These are phyloP conservation scores for Mya arenaria DNA, from an alignment of 1,140 invertebrate species.

Conservation along the genomic window DNA sequence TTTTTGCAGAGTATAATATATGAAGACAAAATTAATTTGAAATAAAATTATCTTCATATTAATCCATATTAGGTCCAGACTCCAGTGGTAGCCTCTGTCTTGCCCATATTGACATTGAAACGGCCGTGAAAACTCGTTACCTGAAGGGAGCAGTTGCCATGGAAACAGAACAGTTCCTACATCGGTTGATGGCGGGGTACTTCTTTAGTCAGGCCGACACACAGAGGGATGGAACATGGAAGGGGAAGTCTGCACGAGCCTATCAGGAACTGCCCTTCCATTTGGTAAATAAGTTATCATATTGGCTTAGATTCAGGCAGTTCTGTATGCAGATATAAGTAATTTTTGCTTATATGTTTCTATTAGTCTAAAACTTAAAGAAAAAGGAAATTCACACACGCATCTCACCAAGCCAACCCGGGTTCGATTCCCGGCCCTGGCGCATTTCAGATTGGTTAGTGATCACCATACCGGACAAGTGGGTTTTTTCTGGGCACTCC, in stretches of 20 bases:
- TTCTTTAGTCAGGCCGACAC: conserved; percentile 73
- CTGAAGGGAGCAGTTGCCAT: conserved; percentile 57
- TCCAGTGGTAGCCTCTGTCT: conserved; percentile 59
- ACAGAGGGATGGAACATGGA: conserved; percentile 64
- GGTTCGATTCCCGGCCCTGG: neutral
- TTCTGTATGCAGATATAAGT: too few relatives aligned
- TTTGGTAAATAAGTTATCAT: conserved; percentile 72
- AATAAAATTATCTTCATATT: neutral
- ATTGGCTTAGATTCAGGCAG: too few relatives aligned
- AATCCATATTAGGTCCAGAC: too few relatives aligned
- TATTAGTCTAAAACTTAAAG: neutral
- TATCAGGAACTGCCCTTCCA: conserved; percentile 77
- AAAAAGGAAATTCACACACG: neutral
- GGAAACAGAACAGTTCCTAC: conserved; percentile 63
- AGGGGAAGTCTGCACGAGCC: conserved; percentile 67
- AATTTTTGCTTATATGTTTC: too few relatives aligned
- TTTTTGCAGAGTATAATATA: neutral
- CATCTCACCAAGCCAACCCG: neutral
- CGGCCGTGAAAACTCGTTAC: conserved; percentile 71
- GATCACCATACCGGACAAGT: neutral
- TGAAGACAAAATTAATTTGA: neutral
- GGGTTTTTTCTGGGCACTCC: too few relatives aligned
- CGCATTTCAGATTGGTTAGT: neutral
- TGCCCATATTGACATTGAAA: conserved; percentile 65
- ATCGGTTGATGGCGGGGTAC: conserved; percentile 73